Conservation (phyloP, 2,797 vertebrate species). For the Sitta carolinensis region DNA sequence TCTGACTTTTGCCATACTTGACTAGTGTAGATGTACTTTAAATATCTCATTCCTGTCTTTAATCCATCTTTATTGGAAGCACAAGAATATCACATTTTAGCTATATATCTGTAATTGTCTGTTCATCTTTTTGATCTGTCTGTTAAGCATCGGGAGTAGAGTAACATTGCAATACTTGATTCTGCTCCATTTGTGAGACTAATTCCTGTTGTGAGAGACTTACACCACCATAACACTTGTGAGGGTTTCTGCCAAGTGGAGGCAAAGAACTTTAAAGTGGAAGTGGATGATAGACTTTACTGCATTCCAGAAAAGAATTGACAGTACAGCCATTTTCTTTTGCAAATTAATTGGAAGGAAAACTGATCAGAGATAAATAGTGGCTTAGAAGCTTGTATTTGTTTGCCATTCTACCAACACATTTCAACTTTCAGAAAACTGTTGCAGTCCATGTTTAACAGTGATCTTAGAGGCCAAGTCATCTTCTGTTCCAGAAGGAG, state of each 20-base stretch:
- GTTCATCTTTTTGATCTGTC: neutral
- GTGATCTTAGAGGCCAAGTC: neutral
- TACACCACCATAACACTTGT: accelerated
- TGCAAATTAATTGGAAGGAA: neutral
- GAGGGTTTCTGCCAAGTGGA: neutral
- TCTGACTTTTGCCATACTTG: neutral
- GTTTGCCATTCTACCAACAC: neutral
- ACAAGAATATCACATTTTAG: neutral
- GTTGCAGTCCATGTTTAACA: neutral
- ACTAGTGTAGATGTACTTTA: neutral
- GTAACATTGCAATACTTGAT: neutral
- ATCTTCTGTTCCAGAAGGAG: neutral
- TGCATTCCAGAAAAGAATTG: neutral
- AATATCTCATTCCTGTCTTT: neutral
- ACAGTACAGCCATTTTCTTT: neutral
- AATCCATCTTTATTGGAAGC: neutral
- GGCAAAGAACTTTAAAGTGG: neutral
- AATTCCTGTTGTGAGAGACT: neutral
- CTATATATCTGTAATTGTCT: neutral
- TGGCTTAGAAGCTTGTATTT: neutral
- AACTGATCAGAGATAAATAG: neutral
- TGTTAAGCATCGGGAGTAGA: neutral
- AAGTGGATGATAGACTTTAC: neutral
- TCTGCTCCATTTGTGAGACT: neutral
- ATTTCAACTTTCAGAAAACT: neutral